Evolutionary conservation across 1,140 invertebrate species (phyloP).

Genomic region (Heliconius nattereri): DNA sequence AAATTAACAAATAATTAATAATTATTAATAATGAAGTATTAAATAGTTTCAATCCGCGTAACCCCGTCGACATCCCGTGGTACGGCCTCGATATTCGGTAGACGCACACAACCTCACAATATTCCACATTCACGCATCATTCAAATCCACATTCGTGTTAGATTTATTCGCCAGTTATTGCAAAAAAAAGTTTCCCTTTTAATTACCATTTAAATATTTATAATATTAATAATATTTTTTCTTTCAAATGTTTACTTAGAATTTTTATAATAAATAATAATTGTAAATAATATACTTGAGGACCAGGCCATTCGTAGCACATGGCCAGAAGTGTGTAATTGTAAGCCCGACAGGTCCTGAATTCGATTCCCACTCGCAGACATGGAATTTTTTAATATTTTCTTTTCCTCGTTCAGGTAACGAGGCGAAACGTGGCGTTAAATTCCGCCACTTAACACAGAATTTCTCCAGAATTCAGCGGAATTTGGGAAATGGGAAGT

Average conservation of each 20-base stretch:
- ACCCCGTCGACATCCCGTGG: conserved; percentile 53
- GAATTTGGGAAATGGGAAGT: no score
- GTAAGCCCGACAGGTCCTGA: no score
- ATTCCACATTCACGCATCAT: conserved; percentile 54
- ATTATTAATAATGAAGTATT: conserved; percentile 41
- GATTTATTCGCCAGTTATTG: conserved; percentile 43
- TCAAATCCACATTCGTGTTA: conserved; percentile 20
- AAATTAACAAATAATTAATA: neutral
- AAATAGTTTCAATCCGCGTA: conserved; percentile 35
- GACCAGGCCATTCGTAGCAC: no score
- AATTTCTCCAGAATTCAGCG: no score
- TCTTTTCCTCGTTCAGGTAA: no score
- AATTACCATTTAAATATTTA: neutral
- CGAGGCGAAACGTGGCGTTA: no score
- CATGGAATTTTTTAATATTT: no score
- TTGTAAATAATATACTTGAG: no score
- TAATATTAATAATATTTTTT: neutral
- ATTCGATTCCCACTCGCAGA: no score
- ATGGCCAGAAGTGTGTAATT: no score
- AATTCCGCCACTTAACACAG: no score
- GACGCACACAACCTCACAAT: conserved; percentile 61
- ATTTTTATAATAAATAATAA: neutral
- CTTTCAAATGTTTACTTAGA: neutral
- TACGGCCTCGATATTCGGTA: conserved; percentile 73
- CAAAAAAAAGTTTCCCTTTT: conserved; percentile 36